Evolutionary conservation across 2,888 invertebrate species (phyloP), one percentile per base, ranked within the genome.

Genomic region (Eubasilissa splendida): DNA sequence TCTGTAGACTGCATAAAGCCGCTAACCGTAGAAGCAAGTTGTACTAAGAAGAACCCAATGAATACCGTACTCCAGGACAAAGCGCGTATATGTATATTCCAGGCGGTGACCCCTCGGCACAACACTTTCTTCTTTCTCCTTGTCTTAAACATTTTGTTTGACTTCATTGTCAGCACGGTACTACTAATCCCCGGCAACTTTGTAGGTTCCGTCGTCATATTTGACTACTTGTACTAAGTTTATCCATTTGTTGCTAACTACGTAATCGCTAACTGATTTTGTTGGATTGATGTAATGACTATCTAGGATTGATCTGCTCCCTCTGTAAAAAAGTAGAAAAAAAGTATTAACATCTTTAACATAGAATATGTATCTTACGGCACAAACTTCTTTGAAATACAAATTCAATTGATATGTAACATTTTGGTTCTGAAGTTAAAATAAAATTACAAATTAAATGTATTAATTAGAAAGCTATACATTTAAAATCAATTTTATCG

Each of bases 161-260:
- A 12, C 12, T 31, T 63, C 12, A 33, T 63, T 63, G 4, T 63
- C 42, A 33, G 11, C 12, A 9, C n/a, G 4, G 63, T 12, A 5
- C 63, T 63, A 22, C 31, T 11, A 33, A 63, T 63, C 31, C 7
- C 12, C 42, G 42, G 33, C 31, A 63, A 42, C 22, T 10, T 63
- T 31, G 31, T 3, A 63, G 22, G 22, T 0, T 11, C 31, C n/a
- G 22, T 9, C 10, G 0, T 33, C 11, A 12, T 33, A 31, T 33
- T 63, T 7, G 11, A 63, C 42, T 63, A 63, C 31, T 63, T 12
- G 33, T 33, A 63, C 31, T 63, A 42, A 63, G 10, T 63, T 63
- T 31, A 63, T 33, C 63, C 31, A 63, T 63, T 63, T 63, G 63
- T 63, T 63, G 42, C 63, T 63, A 63, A 33, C 63, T 63, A 63